Base-by-base conservation (phyloP, 2,797 vertebrate species). In the Phrynocephalus vlangalii region DNA sequence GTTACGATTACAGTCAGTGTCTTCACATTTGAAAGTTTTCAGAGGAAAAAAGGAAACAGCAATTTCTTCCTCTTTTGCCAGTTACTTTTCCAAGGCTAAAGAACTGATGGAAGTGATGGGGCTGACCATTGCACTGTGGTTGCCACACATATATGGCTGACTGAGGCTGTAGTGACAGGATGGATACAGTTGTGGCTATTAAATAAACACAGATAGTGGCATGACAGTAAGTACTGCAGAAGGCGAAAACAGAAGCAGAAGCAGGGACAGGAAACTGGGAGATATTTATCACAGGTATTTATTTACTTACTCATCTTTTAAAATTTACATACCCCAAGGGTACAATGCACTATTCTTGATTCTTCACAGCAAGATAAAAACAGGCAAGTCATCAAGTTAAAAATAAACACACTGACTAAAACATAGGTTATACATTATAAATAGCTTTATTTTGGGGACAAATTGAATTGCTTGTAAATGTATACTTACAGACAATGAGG, bases 401-500 rank as follows among this genome's bases (percentile, higher is more conserved):
- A 44, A 44, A 44, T 44, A 44, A 44, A 44, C 38, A 44, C 38
- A 44, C 38, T 5, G 5, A 44, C 38, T 44, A 44, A 4, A 44
- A 5, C 38, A 44, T 5, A 44, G 38, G 38, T 44, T 44, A 44
- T 44, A 44, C 38, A 44, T 44, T 44, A 44, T 44, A 44, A 44
- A 44, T 44, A 86, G 13, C 38, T 70, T 44, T 70, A 16, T 44
- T 66, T 50, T 1, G 50, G 44, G 48, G 56, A 24, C 5, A 73
- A 56, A n/a, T 5, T 70, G 84, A 80, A 20, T 3, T 89, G 38
- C 77, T 80, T 1, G 1, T 4, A 86, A 44, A 75, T 66, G 56
- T 70, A 82, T 44, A 97, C 98, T 98, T 97, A 99, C 99, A 90
- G 94, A 93, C 90, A 97, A 86, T 75, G 96, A 91, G 90, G 98